Conservation (phyloP, 2,113 vertebrate genomes). For the Platichthys stellatus region DNA sequence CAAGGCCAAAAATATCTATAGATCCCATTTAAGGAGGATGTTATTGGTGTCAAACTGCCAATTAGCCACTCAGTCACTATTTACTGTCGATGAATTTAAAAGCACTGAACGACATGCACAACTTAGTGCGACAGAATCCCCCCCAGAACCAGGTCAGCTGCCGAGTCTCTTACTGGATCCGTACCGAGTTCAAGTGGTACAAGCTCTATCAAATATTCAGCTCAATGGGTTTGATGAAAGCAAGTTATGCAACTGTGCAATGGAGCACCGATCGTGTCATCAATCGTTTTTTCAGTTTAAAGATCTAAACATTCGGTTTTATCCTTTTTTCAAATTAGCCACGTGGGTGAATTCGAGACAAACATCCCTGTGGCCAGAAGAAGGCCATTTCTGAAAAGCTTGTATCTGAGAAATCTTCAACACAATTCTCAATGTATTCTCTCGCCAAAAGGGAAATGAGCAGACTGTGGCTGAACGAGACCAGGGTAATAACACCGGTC, state of each 20-base stretch:
- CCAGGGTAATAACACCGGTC: slow-evolving; percentile 38
- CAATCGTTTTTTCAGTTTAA: slow-evolving; percentile 35
- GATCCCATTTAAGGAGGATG: slow-evolving; percentile 4
- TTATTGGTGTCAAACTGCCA: slow-evolving; percentile 11
- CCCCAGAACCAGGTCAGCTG: neutral
- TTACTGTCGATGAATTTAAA: too few species aligned
- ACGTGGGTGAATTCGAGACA: slow-evolving; percentile 9
- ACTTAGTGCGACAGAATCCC: neutral
- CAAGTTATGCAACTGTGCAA: slow-evolving; percentile 63
- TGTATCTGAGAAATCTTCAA: neutral
- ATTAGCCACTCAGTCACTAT: too few species aligned
- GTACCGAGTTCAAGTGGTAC: slow-evolving; percentile 47
- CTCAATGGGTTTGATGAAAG: slow-evolving; percentile 49
- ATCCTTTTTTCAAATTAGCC: slow-evolving; percentile 6
- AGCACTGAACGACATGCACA: too few species aligned
- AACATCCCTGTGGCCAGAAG: neutral
- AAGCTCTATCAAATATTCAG: slow-evolving; percentile 60
- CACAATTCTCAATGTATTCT: neutral
- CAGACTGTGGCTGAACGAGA: slow-evolving; percentile 19
- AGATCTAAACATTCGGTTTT: slow-evolving; percentile 41
- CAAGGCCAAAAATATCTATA: neutral
- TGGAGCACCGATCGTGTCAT: slow-evolving; percentile 62
- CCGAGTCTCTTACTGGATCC: slow-evolving; percentile 33
- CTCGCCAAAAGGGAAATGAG: neutral
- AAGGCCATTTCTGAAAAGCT: neutral